A percentile compares a stretch with the other conserved stretches of the same genome.
Evolutionary conservation across 2,888 invertebrate species (phyloP).

Genomic region (Zygothrica quintamaculata): DNA sequence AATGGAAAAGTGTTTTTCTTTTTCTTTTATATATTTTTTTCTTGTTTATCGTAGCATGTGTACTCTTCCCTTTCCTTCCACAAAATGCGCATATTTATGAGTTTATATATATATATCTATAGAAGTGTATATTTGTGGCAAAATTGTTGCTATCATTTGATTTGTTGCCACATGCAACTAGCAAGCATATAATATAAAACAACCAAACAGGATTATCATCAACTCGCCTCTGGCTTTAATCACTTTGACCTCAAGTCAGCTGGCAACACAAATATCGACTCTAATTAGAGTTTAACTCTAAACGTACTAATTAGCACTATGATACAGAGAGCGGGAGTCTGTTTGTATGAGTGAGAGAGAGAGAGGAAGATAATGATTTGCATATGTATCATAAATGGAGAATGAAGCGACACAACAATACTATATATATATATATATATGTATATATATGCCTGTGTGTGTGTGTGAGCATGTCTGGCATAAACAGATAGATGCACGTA

Average conservation of each 20-base stretch:
- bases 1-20: conserved; percentile 26
- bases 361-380: neutral
- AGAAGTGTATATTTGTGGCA: too few relatives aligned
- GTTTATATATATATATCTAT: conserved; percentile 29
- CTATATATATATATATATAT: too few relatives aligned
- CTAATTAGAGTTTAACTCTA: conserved; percentile 52
- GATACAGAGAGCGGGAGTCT: neutral
- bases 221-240: conserved; percentile 17
- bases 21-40: conserved; percentile 1
- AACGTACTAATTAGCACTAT: conserved; percentile 32
- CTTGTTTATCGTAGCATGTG: too few relatives aligned
- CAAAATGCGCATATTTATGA: conserved; percentile 38
- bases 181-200: neutral
- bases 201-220: neutral
- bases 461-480: neutral
- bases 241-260: conserved; percentile 19
- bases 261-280: conserved; percentile 34
- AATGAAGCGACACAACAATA: conserved; percentile 29
- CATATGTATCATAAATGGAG: conserved; percentile 23
- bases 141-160: conserved; percentile 13
- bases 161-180: conserved; percentile 14
- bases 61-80: too few relatives aligned
- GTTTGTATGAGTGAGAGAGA: neutral
- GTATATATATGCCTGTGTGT: neutral
- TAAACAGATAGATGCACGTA: neutral